Evolutionary conservation across 1,140 invertebrate species (phyloP), one percentile per base, ranked within the genome.

Genomic region (Phthorimaea operculella): DNA sequence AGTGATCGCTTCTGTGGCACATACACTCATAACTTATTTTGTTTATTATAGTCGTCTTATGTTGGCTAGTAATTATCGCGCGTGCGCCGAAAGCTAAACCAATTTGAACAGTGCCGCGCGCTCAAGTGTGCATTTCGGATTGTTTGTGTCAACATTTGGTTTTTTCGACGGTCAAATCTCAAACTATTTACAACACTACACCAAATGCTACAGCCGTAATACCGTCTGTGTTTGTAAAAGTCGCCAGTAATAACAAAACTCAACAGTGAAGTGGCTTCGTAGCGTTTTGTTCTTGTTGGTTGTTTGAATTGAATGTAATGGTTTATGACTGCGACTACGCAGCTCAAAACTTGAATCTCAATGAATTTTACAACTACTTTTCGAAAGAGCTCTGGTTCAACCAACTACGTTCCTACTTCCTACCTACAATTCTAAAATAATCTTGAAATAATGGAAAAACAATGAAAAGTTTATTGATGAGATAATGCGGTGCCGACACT

Each of bases 61-160:
- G 70, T 70, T 66, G 68, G 63, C 69, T 74, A 67, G 68, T 78
- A 79, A 80, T 81, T 76, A 78, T 80, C 68, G 68, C 59, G 65
- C 72, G 70, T 68, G 66, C 68, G 76, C 74, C 73, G 70, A 79
- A 79, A 76, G 73, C 69, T 60, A 63, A 68, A 64, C 68, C 71
- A 71, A 74, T 79, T 76, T 68, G 62, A 65, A 59, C 60, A 51
- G 52, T 52, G 57, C 54, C 63, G 54, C 62, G 63, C 52, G 58
- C 21, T 73, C 70, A 70, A 80, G 69, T 79, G 66, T 61, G 67
- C 70, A 71, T 71, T 76, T 74, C 65, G 61, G 70, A 76, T 74
- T 78, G 67, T 68, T 76, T 79, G 60, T 75, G 74, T 81, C 71
- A 77, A 74, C 74, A 77, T 68, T 55, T 62, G 60, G 49, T 68